phyloP scores from a whole-genome alignment of 2,797 vertebrate genomes.

The Champsocephalus esox region DNA sequence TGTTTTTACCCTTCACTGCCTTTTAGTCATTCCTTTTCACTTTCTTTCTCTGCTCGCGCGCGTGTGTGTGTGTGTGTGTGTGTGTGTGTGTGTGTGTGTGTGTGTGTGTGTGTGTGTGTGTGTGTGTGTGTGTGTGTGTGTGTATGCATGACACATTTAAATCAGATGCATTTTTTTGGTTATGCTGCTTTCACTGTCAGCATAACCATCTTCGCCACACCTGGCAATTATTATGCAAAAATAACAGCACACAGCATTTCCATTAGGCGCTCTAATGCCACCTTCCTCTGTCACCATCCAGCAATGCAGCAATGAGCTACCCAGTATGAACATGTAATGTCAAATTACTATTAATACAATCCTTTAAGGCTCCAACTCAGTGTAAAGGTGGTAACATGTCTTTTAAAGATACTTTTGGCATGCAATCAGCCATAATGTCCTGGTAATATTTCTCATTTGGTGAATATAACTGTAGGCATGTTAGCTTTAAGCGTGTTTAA shows the following conservation, averaged over 20 bases:
- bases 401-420: constrained; percentile 6
- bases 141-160: constrained; percentile 29
- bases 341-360: constrained; percentile 28
- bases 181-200: constrained; percentile 50
- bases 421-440: not conserved
- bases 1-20: constrained; percentile 79
- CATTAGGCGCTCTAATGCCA: constrained; percentile 63
- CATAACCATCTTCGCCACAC: constrained; percentile 46
- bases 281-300: constrained; percentile 25
- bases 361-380: constrained; percentile 1
- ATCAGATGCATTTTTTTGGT: constrained; percentile 78
- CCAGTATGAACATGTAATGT: constrained; percentile 33
- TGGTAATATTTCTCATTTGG: not conserved
- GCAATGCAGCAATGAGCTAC: not conserved
- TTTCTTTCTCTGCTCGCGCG: constrained; percentile 24
- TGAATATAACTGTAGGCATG: not conserved
- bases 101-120: constrained; percentile 31
- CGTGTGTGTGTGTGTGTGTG: constrained; percentile 34
- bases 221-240: constrained; percentile 64
- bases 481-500: not conserved
- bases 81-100: constrained; percentile 19
- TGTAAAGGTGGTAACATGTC: constrained; percentile 39
- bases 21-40: constrained; percentile 50
- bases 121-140: constrained; percentile 26
- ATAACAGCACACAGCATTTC: constrained; percentile 68